phyloP scores from a whole-genome alignment of 2,113 vertebrate genomes.

The Hippocampus abdominalis region DNA sequence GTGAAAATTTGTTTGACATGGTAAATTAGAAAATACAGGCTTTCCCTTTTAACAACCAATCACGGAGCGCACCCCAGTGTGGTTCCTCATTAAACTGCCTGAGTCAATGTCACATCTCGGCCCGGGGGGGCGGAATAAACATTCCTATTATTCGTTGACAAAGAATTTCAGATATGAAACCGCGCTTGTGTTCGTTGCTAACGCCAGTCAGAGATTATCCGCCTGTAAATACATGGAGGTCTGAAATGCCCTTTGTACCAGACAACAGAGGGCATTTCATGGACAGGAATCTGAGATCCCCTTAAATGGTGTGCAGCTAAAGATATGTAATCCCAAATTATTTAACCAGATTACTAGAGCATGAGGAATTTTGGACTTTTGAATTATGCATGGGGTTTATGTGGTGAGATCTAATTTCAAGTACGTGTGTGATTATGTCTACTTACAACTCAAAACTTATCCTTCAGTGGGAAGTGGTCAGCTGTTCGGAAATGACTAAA shows the following conservation, averaged over 20 bases:
- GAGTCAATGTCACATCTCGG: constrained; percentile 41
- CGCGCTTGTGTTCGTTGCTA: constrained; percentile 39
- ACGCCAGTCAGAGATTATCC: constrained; percentile 63
- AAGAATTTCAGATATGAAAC: constrained; percentile 52
- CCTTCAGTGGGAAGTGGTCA: constrained; percentile 3
- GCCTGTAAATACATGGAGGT: constrained; percentile 52
- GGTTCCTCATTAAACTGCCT: constrained; percentile 50
- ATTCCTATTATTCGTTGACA: constrained; percentile 53
- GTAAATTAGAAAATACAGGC: constrained; percentile 17
- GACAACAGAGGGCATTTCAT: constrained; percentile 67
- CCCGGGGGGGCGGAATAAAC: constrained; percentile 42
- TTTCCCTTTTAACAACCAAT: constrained; percentile 4
- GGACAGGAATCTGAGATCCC: constrained; percentile 61
- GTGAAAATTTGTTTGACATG: constrained; percentile 15
- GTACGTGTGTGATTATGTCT: constrained; percentile 14
- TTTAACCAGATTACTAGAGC: constrained; percentile 72
- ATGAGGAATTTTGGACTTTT: constrained; percentile 53
- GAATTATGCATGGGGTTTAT: constrained; percentile 55
- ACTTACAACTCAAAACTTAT: not conserved
- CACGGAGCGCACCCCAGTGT: constrained; percentile 5
- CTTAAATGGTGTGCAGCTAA: constrained; percentile 53
- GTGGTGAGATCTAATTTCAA: constrained; percentile 38
- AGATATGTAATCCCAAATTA: constrained; percentile 71
- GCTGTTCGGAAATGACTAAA: not conserved
- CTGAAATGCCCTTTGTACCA: constrained; percentile 62